These are phyloP conservation scores for Clitarchus hookeri DNA, from an alignment of 2,888 invertebrate genomes.

Conservation along the genomic window DNA sequence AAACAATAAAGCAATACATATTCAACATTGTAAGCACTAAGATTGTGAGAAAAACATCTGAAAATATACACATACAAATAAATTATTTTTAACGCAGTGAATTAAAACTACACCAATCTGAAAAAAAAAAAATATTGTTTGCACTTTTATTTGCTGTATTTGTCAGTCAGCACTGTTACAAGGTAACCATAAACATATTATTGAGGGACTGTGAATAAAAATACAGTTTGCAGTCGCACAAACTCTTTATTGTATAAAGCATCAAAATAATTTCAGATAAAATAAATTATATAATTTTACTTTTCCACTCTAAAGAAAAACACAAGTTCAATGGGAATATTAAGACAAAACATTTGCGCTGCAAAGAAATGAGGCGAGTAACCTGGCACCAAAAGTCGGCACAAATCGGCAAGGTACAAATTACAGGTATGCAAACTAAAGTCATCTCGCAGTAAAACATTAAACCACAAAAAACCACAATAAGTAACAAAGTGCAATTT, in stretches of 20 bases:
- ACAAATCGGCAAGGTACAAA: neutral
- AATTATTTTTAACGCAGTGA: too few species aligned
- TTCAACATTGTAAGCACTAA: too few species aligned
- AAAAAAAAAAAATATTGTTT: too few species aligned
- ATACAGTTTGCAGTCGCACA: neutral
- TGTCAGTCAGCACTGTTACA: too few species aligned
- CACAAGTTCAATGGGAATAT: neutral
- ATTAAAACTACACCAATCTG: too few species aligned
- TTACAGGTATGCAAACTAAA: neutral
- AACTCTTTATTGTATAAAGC: neutral
- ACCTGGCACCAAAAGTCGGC: too few species aligned
- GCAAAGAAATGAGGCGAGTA: neutral
- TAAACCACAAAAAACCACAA: neutral
- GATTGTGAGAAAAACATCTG: too few species aligned
- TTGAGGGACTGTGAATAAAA: neutral
- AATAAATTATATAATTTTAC: conserved; percentile 4
- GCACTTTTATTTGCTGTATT: too few species aligned
- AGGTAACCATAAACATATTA: too few species aligned
- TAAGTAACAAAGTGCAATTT: neutral
- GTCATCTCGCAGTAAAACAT: neutral
- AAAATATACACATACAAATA: too few species aligned
- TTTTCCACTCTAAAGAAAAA: neutral
- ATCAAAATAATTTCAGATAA: neutral
- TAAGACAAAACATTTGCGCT: neutral
- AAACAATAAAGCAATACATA: too few species aligned